Evolutionary conservation across 2,888 invertebrate species (phyloP).

Genomic region (Apamea sordens): DNA sequence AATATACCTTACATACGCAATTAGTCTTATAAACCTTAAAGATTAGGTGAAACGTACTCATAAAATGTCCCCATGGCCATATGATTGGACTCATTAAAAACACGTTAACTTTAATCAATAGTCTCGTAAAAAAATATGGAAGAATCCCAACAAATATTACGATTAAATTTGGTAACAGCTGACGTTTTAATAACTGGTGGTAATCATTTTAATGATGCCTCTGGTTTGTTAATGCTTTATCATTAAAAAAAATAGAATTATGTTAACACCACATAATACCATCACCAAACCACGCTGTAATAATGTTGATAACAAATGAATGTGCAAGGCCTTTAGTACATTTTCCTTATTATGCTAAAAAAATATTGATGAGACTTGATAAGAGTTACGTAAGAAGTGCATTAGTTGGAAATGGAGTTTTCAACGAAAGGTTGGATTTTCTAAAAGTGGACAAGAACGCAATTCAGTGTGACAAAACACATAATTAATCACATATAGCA

Average conservation of each 20-base stretch:
- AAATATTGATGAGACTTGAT: constrained; percentile 42
- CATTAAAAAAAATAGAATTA: constrained; percentile 36
- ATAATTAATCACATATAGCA: neutral
- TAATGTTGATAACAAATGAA: constrained; percentile 56
- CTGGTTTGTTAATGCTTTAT: constrained; percentile 21
- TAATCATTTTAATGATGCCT: constrained; percentile 20
- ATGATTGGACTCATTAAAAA: constrained; percentile 33
- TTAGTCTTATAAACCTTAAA: constrained; percentile 19
- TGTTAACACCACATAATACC: constrained; percentile 38
- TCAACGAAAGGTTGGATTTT: neutral
- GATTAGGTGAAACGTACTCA: constrained; percentile 20
- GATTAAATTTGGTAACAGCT: constrained; percentile 23
- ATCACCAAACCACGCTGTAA: constrained; percentile 17
- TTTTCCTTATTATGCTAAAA: constrained; percentile 30
- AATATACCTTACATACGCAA: constrained; percentile 19
- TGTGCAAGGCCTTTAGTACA: constrained; percentile 46
- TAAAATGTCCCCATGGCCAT: constrained; percentile 18
- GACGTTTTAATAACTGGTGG: constrained; percentile 17
- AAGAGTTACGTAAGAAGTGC: constrained; percentile 14
- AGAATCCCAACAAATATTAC: constrained; percentile 14
- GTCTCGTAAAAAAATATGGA: constrained; percentile 5
- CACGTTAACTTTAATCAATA: neutral
- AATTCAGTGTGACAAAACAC: neutral
- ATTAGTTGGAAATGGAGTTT: neutral
- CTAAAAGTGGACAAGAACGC: neutral